Percentiles rank a stretch among this genome's conserved stretches.
Evolutionary conservation across 1,140 invertebrate species (phyloP).

Genomic region (Lysiphlebus fabarum): DNA sequence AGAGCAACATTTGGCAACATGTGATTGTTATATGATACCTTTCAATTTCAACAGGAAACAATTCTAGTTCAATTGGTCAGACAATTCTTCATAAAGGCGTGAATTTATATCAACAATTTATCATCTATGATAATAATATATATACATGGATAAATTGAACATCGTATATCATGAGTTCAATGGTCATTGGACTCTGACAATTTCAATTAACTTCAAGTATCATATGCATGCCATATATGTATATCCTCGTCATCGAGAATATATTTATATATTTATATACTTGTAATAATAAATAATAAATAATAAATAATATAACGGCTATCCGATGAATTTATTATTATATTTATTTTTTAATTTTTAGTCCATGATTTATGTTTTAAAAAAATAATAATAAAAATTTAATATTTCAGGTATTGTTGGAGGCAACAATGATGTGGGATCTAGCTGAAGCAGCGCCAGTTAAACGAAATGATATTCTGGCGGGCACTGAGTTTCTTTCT

Average conservation of each 20-base stretch:
- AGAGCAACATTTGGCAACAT: too few relatives aligned
- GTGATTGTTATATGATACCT: slow-evolving; percentile 35
- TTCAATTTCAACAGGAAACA: slow-evolving; percentile 46
- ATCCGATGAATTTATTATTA: slow-evolving; percentile 12
- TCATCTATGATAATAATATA: slow-evolving; percentile 2
- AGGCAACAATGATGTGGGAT: slow-evolving; percentile 44
- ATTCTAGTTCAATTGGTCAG: slow-evolving; percentile 31
- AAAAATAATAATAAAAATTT: background rate
- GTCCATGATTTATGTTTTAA: slow-evolving; percentile 20
- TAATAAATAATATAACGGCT: slow-evolving; percentile 5
- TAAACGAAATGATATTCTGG: slow-evolving; percentile 54
- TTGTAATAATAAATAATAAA: background rate
- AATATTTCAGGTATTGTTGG: slow-evolving; percentile 44
- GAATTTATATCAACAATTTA: slow-evolving; percentile 13
- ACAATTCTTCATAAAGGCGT: slow-evolving; percentile 8
- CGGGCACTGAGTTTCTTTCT: slow-evolving; percentile 59
- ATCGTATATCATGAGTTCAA: background rate
- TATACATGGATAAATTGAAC: background rate
- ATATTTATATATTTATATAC: slow-evolving; percentile 1
- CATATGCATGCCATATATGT: background rate
- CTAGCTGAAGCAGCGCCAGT: slow-evolving; percentile 30
- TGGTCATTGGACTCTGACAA: slow-evolving; percentile 10
- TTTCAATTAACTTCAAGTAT: slow-evolving; percentile 11
- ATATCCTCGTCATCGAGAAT: slow-evolving; percentile 12
- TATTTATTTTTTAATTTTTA: slow-evolving; percentile 12